Evolutionary conservation across 2,113 vertebrate species (phyloP), one percentile per base, ranked within the genome.

Genomic region (Pholis gunnellus): DNA sequence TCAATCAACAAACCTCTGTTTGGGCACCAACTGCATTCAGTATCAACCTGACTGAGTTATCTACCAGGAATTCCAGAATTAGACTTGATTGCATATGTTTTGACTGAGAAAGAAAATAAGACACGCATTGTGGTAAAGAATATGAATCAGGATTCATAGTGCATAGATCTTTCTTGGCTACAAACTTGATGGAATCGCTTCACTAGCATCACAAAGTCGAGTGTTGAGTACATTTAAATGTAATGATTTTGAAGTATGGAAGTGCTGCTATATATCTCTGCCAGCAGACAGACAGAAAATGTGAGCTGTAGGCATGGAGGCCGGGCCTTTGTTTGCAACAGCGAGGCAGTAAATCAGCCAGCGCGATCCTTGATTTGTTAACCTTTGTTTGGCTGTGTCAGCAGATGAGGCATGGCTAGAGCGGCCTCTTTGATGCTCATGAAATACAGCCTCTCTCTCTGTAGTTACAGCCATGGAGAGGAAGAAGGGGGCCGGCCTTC

Each of bases 381-480:
- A 94, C 94, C 93, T 93, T 89, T 94, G 89, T 95, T 83, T 91
- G 91, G 87, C 88, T 76, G 74, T 88, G 92, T 93, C 91, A 87
- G 91, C 82, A 91, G 87, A 92, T 93, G 91, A 93, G 61, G 82
- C 86, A 87, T 83, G 70, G 80, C 87, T 69, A 70, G 68, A 83
- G 78, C 61, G 46, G 79, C 76, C 81, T 79, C 90, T 91, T 83
- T 90, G 83, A 86, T 85, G 82, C 73, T 67, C 68, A 63, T 93
- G 88, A 94, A 87, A 92, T 91, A 93, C 86, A 71, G 81, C 89
- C 81, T 76, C 36, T 82, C 79, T 71, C 57, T 81, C 78, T 82
- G 81, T 56, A 81, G 83, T 72, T 73, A 73, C 56, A 40, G 65
- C 59, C 52, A 3, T 73, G 69, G 75, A 57, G 64, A 61, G 60